These are phyloP conservation scores for Leucophenga maculata DNA, from an alignment of 2,888 invertebrate genomes.

Conservation along the genomic window DNA sequence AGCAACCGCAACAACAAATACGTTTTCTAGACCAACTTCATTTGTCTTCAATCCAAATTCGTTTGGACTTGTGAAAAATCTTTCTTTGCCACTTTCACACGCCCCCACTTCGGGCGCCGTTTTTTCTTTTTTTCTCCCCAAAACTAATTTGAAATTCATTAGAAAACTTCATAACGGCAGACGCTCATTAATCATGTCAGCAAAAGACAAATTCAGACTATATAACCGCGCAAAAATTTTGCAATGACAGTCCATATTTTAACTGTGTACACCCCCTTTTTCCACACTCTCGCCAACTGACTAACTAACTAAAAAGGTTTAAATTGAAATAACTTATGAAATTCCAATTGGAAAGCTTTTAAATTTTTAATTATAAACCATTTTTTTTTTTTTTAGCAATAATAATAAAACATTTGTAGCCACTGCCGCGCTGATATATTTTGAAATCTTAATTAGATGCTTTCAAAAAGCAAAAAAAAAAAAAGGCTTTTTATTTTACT, in stretches of 20 bases:
- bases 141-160: constrained; percentile 3
- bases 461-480: background rate
- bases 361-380: constrained; percentile 13
- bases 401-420: background rate
- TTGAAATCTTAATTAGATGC: constrained; percentile 20
- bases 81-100: background rate
- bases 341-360: constrained; percentile 16
- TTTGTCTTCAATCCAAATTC: background rate
- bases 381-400: constrained; percentile 3
- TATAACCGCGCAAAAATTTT: background rate
- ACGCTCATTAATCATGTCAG: constrained; percentile 5
- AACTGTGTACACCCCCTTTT: background rate
- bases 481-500: background rate
- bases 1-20: background rate
- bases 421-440: constrained; percentile 11
- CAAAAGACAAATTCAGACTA: too few species aligned
- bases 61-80: background rate
- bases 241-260: background rate
- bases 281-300: background rate
- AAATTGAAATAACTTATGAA: background rate
- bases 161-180: background rate
- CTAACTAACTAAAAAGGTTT: background rate
- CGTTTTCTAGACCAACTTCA: background rate
- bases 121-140: background rate
- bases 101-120: background rate